A percentile compares a stretch with the other conserved stretches of the same genome.
Evolutionary conservation across 2,797 vertebrate species (phyloP).

Genomic region (Hypotaenidia okinawae): DNA sequence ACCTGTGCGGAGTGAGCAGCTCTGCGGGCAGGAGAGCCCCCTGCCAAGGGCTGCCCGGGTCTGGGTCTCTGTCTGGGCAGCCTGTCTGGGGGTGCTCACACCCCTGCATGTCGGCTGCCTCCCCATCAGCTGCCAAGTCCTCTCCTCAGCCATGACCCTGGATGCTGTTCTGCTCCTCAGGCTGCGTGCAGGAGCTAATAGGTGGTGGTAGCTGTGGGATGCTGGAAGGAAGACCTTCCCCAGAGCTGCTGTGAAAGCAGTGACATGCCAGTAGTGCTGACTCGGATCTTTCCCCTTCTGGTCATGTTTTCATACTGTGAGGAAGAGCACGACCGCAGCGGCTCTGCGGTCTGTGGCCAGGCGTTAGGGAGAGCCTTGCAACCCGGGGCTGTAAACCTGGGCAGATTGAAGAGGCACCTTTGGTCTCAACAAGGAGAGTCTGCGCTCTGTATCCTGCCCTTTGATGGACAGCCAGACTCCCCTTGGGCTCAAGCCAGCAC

Average conservation of each 20-base stretch:
- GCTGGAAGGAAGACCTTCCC: background rate
- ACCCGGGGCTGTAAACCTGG: background rate
- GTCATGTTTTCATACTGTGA: fast-evolving
- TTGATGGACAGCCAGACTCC: background rate
- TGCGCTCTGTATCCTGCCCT: background rate
- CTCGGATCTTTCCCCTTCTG: background rate
- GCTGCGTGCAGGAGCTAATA: background rate
- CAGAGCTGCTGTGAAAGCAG: background rate
- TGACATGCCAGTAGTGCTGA: background rate
- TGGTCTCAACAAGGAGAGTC: background rate
- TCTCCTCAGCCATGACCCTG: background rate
- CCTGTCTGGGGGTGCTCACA: fast-evolving
- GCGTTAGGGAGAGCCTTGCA: background rate
- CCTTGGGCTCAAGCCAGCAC: background rate
- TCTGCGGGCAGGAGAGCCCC: background rate
- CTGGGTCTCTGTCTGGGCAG: background rate
- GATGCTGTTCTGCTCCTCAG: background rate
- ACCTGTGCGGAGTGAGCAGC: fast-evolving
- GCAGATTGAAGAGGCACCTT: background rate
- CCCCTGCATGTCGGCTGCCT: fast-evolving
- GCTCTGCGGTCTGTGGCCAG: background rate
- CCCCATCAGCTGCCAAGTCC: background rate
- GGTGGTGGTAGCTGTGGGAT: background rate
- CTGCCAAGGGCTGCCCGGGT: background rate
- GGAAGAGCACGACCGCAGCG: fast-evolving